Conservation (phyloP, 2,797 vertebrate species). For the Notolepis coatsorum region DNA sequence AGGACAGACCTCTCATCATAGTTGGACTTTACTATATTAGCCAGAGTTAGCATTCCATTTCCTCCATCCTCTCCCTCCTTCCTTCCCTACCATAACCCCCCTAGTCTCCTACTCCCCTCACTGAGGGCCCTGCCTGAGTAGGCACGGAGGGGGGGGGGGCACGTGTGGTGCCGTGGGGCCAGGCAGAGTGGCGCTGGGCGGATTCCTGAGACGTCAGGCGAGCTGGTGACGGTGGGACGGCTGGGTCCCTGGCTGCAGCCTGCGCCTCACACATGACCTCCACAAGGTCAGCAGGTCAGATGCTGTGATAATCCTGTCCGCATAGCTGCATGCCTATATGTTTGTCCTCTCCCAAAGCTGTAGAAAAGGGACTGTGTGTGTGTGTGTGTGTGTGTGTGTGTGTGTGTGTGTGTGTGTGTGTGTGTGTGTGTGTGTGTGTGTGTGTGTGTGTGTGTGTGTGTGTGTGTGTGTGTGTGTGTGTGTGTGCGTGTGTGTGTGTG, state of each 20-base stretch:
- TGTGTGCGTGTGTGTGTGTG: background rate
- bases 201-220: slow-evolving; percentile 72
- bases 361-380: slow-evolving; percentile 11
- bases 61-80: background rate
- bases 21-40: background rate
- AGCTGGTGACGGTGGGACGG: slow-evolving; percentile 59
- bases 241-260: slow-evolving; percentile 41
- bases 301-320: slow-evolving; percentile 68
- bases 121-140: background rate
- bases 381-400: background rate
- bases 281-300: slow-evolving; percentile 64
- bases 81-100: background rate
- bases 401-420: background rate
- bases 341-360: slow-evolving; percentile 39
- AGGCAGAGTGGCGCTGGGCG: slow-evolving; percentile 41
- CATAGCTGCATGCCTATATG: slow-evolving; percentile 44
- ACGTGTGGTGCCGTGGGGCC: slow-evolving; percentile 42
- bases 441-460: background rate
- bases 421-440: background rate
- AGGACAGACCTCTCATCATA: no score
- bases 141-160: background rate
- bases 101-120: background rate
- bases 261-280: slow-evolving; percentile 69
- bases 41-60: background rate
- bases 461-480: background rate